Percentiles rank a stretch among this genome's conserved stretches.
These are phyloP conservation scores for Tachysurus fulvidraco DNA, from an alignment of 2,113 vertebrate genomes.

Conservation along the genomic window DNA sequence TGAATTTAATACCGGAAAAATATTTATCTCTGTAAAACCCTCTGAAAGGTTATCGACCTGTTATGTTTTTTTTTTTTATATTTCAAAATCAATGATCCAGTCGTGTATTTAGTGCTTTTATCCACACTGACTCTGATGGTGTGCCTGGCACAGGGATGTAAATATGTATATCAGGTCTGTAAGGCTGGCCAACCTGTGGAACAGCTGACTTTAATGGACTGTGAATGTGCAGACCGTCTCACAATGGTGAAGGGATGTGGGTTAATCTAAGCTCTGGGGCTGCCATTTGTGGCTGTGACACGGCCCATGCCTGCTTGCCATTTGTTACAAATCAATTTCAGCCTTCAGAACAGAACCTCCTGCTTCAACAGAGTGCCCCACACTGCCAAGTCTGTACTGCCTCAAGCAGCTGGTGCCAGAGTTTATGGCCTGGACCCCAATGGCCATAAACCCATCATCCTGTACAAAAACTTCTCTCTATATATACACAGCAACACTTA, in stretches of 20 bases:
- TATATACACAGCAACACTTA: not conserved
- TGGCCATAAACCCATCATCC: slow-evolving; percentile 13
- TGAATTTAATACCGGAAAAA: not conserved
- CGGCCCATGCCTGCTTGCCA: slow-evolving; percentile 27
- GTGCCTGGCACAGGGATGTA: slow-evolving; percentile 23
- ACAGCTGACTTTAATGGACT: slow-evolving; percentile 52
- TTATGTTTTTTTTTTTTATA: not conserved
- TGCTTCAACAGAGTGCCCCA: slow-evolving; percentile 24
- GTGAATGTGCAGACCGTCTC: slow-evolving; percentile 51
- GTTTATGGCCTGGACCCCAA: not conserved
- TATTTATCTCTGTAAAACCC: not conserved
- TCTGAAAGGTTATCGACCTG: not conserved
- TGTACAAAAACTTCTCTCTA: slow-evolving; percentile 2
- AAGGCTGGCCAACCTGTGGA: slow-evolving; percentile 14
- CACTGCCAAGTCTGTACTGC: slow-evolving; percentile 13
- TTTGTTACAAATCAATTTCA: slow-evolving; percentile 55
- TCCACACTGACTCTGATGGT: not conserved
- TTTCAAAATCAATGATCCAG: not conserved
- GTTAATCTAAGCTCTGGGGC: slow-evolving; percentile 50
- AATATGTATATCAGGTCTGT: slow-evolving; percentile 34
- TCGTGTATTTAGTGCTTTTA: slow-evolving; percentile 8
- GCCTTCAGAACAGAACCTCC: slow-evolving; percentile 37
- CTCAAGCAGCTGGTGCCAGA: not conserved
- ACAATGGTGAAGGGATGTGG: slow-evolving; percentile 44
- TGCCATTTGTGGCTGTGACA: slow-evolving; percentile 43